Evolutionary conservation across 2,113 vertebrate species (phyloP).

Genomic region (Panurus biarmicus): DNA sequence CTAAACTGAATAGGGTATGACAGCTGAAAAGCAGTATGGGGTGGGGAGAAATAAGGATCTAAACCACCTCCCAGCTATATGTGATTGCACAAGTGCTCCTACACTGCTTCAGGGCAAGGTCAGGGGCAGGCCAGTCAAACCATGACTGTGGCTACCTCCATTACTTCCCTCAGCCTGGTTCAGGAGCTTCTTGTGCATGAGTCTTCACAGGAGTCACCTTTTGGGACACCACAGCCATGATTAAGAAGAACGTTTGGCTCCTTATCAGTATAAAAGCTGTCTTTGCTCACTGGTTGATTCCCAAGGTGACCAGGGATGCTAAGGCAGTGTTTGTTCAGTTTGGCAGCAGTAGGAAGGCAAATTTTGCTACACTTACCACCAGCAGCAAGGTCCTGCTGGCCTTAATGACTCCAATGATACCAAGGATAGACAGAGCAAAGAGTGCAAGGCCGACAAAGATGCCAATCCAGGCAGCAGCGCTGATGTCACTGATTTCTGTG

Average conservation of each 20-base stretch:
- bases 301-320: not conserved
- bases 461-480: slow-evolving; percentile 76
- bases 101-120: not conserved
- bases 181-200: fast-evolving
- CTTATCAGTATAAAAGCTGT: not conserved
- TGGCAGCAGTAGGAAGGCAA: not conserved
- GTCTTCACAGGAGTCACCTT: not conserved
- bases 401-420: slow-evolving; percentile 69
- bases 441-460: slow-evolving; percentile 77
- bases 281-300: not conserved
- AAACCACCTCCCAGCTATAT: not conserved
- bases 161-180: not conserved
- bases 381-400: slow-evolving; percentile 68
- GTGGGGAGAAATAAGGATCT: not conserved
- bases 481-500: slow-evolving; percentile 68
- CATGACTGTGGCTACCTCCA: not conserved
- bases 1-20: not conserved
- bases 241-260: not conserved
- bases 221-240: not conserved
- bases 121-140: not conserved
- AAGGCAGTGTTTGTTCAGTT: not conserved
- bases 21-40: slow-evolving; percentile 19
- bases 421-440: slow-evolving; percentile 72
- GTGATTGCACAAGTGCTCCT: slow-evolving; percentile 1
- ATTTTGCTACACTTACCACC: slow-evolving; percentile 60